phyloP scores from a whole-genome alignment of 2,888 invertebrate species.

The Ennomos fuscantarius region DNA sequence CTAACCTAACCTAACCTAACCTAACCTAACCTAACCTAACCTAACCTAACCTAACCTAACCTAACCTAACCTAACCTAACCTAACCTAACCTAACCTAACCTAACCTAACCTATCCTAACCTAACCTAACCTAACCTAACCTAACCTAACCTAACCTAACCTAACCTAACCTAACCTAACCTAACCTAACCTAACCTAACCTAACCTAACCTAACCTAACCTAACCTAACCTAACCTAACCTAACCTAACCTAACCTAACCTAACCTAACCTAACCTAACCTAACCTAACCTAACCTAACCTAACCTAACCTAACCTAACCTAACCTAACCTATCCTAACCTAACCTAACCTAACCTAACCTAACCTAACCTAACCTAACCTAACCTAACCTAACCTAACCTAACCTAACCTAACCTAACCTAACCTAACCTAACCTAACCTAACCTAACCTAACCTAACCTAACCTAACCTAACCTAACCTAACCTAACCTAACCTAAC shows the following conservation, averaged over 20 bases:
- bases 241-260: conserved; percentile 28
- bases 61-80: conserved; percentile 11
- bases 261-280: conserved; percentile 26
- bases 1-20: conserved; percentile 29
- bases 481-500: conserved; percentile 33
- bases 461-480: conserved; percentile 30
- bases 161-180: conserved; percentile 44
- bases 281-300: conserved; percentile 31
- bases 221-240: conserved; percentile 35
- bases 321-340: conserved; percentile 31
- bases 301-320: conserved; percentile 30
- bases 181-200: conserved; percentile 44
- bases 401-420: conserved; percentile 43
- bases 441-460: conserved; percentile 38
- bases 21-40: conserved; percentile 13
- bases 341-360: conserved; percentile 38
- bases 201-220: conserved; percentile 39
- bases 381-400: conserved; percentile 39
- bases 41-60: conserved; percentile 26
- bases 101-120: conserved; percentile 18
- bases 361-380: conserved; percentile 42
- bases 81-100: conserved; percentile 16
- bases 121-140: conserved; percentile 28
- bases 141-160: conserved; percentile 43
- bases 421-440: conserved; percentile 42